Evolutionary conservation across 2,113 vertebrate genomes (phyloP), one percentile per base, ranked within the genome.

Genomic region (Okapia johnstoni): DNA sequence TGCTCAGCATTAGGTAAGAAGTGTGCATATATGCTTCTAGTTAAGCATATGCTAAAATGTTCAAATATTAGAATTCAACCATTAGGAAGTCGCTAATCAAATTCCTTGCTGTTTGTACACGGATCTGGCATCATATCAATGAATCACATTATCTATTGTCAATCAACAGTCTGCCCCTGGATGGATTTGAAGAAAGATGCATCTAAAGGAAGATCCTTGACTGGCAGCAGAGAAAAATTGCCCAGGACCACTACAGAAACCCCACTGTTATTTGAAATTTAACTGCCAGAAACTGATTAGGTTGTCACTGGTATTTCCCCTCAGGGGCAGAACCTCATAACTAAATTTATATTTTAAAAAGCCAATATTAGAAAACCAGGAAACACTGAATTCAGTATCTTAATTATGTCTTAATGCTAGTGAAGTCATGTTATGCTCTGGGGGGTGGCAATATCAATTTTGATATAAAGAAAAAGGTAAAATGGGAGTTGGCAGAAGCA

Each of bases 141-240:
- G 40, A 98, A n/a, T 96, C 94, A 97, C 40, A 91, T 98, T 96
- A 98, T 98, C 95, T 96, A 66, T 92, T 98, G 98, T 96, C 98
- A 98, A 81, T 98, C 97, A 98, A 95, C 85, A 98, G 55, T 84
- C 96, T 97, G 84, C 88, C 97, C 88, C 95, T 88, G 92, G 90
- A 97, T 96, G 95, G 93, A 43, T 96, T 96, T 98, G 98, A 98
- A 88, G 97, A 97, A 95, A 98, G 86, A 93, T 97, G 90, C 63
- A 96, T 97, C 93, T 97, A 96, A 95, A 97, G 94, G 90, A 98
- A 98, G 97, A 90, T 80, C 90, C 98, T 96, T 99, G 98, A 99
- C 13, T 98, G 98, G 97, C 98, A 98, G 95, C 58, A 97, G 95
- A 98, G 87, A 43, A 43, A 95, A 98, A 96, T 97, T 98, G 55